A percentile compares a stretch with the other conserved stretches of the same genome.
Conservation (phyloP, 2,888 invertebrate species). For the Automeris io region DNA sequence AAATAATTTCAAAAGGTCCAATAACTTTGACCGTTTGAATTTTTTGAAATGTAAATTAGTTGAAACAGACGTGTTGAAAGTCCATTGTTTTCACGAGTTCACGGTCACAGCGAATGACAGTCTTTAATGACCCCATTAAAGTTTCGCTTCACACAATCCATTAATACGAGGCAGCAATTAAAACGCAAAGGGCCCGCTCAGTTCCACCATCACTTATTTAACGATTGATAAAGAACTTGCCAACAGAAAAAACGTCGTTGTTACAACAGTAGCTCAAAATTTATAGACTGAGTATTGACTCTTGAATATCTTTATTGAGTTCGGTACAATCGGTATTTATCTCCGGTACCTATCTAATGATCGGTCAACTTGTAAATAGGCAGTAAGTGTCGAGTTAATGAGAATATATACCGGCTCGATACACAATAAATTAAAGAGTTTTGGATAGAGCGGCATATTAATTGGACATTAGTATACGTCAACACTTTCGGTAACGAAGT, state of each 20-base stretch:
- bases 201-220: conserved; percentile 41
- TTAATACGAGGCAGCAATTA: conserved; percentile 45
- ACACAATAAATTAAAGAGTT: conserved; percentile 64
- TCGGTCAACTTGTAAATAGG: conserved; percentile 62
- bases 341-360: conserved; percentile 66
- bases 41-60: too few species aligned
- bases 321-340: conserved; percentile 54
- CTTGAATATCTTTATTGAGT: conserved; percentile 58
- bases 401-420: conserved; percentile 64
- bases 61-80: conserved; percentile 18
- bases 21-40: too few species aligned
- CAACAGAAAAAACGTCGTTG: conserved; percentile 20
- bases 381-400: conserved; percentile 69
- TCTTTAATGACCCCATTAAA: conserved; percentile 54
- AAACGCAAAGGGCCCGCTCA: conserved; percentile 39
- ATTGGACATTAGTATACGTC: conserved; percentile 68
- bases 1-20: neutral
- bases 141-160: conserved; percentile 57
- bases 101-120: conserved; percentile 41
- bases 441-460: conserved; percentile 68
- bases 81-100: conserved; percentile 29
- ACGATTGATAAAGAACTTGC: conserved; percentile 42
- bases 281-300: conserved; percentile 33
- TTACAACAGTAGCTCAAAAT: conserved; percentile 38
- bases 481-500: conserved; percentile 46